Evolutionary conservation across 2,113 vertebrate species (phyloP).

Genomic region (Burhinus oedicnemus): DNA sequence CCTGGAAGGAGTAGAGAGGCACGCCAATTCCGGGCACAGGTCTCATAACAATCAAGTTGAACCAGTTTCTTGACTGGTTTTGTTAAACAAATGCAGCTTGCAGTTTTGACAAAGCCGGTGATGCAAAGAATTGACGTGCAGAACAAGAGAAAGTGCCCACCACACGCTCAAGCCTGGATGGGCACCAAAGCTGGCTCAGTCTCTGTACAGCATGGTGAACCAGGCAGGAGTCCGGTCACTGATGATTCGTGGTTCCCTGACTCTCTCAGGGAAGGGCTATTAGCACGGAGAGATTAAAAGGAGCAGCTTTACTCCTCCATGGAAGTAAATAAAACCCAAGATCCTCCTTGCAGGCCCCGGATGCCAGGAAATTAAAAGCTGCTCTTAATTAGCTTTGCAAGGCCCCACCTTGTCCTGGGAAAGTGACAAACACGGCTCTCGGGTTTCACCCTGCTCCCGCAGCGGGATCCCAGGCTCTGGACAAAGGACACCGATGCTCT

Average conservation of each 20-base stretch:
- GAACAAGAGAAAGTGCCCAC: not conserved
- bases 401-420: constrained; percentile 26
- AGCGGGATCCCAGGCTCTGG: not conserved
- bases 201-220: not conserved
- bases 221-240: rapidly evolving
- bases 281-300: not conserved
- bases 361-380: constrained; percentile 52
- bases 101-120: not conserved
- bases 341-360: not conserved
- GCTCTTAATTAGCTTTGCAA: constrained; percentile 33
- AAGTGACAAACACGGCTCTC: not conserved
- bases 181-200: not conserved
- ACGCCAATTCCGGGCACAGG: not conserved
- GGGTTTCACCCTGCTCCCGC: not conserved
- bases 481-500: not conserved
- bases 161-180: rapidly evolving
- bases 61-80: constrained; percentile 48
- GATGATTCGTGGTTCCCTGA: not conserved
- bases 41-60: not conserved
- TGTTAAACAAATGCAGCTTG: constrained; percentile 4
- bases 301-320: not conserved
- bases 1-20: not conserved
- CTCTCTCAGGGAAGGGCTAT: not conserved
- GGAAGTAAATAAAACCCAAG: not conserved
- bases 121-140: not conserved